Percentiles rank a stretch among this genome's conserved stretches.
These are phyloP conservation scores for Drosophila micromelanica DNA, from an alignment of 1,140 invertebrate genomes.

Conservation along the genomic window DNA sequence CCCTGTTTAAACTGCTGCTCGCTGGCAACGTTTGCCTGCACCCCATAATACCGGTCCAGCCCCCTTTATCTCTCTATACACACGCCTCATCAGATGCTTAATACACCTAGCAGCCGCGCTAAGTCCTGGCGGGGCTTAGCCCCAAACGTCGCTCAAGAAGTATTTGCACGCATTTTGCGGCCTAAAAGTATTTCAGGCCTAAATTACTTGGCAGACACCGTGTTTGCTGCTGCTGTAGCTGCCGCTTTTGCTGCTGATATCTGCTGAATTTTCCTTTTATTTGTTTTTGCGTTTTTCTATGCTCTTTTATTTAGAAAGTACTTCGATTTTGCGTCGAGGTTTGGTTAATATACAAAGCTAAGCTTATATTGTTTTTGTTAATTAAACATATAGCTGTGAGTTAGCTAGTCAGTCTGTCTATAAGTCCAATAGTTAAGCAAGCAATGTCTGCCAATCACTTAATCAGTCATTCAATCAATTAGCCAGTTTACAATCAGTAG, in stretches of 20 bases:
- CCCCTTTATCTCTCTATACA: too few species aligned
- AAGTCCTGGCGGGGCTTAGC: constrained; percentile 59
- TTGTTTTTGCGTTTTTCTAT: not conserved
- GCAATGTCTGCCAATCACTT: not conserved
- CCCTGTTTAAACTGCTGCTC: constrained; percentile 44
- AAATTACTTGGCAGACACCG: constrained; percentile 53
- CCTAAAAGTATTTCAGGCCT: constrained; percentile 57
- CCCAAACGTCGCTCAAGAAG: constrained; percentile 42
- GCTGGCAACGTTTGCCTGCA: constrained; percentile 25
- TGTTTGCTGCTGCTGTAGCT: not conserved
- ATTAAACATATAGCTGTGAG: not conserved
- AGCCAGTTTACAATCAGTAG: too few species aligned
- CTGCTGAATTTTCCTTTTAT: constrained; percentile 11
- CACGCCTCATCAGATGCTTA: constrained; percentile 22
- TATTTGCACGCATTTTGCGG: constrained; percentile 71
- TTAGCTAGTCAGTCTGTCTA: not conserved
- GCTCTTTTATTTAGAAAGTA: not conserved
- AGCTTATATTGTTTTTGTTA: not conserved
- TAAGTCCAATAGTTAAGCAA: not conserved
- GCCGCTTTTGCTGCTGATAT: constrained; percentile 10
- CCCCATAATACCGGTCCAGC: not conserved
- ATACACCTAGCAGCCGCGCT: constrained; percentile 64
- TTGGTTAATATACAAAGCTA: not conserved
- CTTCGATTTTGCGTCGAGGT: not conserved
- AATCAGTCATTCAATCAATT: not conserved